Evolutionary conservation across 2,113 vertebrate species (phyloP).

Genomic region (Panthera tigris): DNA sequence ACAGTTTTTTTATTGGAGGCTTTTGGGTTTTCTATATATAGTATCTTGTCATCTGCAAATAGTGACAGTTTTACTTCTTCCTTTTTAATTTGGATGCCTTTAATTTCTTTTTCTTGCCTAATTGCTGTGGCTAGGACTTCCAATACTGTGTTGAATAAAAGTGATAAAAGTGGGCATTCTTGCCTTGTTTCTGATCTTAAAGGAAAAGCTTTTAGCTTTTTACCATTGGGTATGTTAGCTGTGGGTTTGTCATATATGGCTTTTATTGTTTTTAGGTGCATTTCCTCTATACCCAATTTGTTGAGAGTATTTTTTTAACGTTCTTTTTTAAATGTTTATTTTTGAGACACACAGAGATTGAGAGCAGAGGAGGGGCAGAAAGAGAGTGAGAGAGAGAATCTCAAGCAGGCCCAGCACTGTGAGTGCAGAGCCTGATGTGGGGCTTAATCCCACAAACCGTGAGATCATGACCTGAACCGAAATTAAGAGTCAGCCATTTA

Average conservation of each 20-base stretch:
- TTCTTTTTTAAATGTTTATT: too few species aligned
- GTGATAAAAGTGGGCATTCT: not conserved
- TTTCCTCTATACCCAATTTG: not conserved
- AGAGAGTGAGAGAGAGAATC: too few species aligned
- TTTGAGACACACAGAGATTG: too few species aligned
- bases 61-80: not conserved
- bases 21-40: not conserved
- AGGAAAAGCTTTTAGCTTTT: not conserved
- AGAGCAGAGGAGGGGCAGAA: too few species aligned
- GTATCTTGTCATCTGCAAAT: not conserved
- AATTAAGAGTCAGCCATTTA: too few species aligned
- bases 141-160: not conserved
- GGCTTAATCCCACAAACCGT: too few species aligned
- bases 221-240: not conserved
- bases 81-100: not conserved
- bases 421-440: too few species aligned
- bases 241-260: not conserved
- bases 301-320: not conserved
- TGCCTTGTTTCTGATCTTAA: not conserved
- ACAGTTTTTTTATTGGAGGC: not conserved
- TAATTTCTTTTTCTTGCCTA: not conserved
- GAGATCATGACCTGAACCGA: too few species aligned
- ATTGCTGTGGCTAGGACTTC: not conserved
- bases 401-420: too few species aligned
- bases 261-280: not conserved